Evolutionary conservation across 2,888 invertebrate species (phyloP), one percentile per base, ranked within the genome.

Genomic region (Platycnemis pennipes): DNA sequence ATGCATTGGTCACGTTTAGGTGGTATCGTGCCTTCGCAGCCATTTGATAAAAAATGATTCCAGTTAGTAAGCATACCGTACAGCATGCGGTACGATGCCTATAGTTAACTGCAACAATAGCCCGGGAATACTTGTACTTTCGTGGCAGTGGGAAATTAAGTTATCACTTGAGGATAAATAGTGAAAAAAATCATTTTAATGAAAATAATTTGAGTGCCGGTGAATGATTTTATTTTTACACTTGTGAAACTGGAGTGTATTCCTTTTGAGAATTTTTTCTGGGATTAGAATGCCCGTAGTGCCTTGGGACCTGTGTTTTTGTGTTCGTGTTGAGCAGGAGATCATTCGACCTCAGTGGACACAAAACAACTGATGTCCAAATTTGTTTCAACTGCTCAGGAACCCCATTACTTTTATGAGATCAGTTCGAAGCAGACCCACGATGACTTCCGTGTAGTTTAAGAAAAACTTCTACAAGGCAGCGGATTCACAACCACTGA

Each of bases 371-470:
- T 37, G 26, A 44, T 91, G 26, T 45, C 91, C 63, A 63, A 26
- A 0, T n/a, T 42, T 77, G 31, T 2, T 69, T 56, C 63, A 16
- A 11, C 91, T 91, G 91, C 91, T 91, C 91, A 91, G 91, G 91
- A 91, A 91, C 44, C 91, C 63, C 63, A 44, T 56, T 69, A 63
- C 42, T 63, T 56, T 91, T 69, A 56, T 91, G 91, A 91, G 91
- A 91, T 91, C 91, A 91, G 91, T 91, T 91, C 63, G 44, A 91
- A 91, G 91, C 89, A 56, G 89, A 77, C 53, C 42, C 89, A 42
- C 42, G 63, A 69, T 44, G 63, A 44, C 63, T 69, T 45, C 91
- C 56, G 44, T 56, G 44, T 63, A 31, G 63, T 63, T 37, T 37
- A 77, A 37, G 16, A 77, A 4, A 77, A 37, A 11, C 77, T 37